Evolutionary conservation across 1,140 invertebrate species (phyloP), one percentile per base, ranked within the genome.

Genomic region (Cydia strobilella): DNA sequence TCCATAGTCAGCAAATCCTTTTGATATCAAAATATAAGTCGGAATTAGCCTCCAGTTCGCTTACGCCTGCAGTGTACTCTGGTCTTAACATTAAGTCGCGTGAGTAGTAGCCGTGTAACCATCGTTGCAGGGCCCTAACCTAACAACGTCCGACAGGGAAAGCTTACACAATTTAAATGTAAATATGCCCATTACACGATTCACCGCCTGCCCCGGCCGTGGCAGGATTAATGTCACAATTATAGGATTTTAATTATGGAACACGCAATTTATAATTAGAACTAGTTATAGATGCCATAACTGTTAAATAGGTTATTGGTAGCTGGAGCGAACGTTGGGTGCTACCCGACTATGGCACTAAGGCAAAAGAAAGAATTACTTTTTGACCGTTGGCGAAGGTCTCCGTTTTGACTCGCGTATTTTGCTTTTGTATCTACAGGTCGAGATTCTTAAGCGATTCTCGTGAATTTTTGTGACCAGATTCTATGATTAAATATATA

Each of bases 201-300:
- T 15, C n/a, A 3, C n/a, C 54, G 54, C 2, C 9, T 23, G 18
- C 20, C 9, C 54, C 54, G 6, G 54, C 54, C n/a, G 7, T 20
- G 15, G 18, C 54, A 59, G 54, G 54, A 59, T 59, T 59, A 59
- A 59, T 59, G 54, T 59, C 54, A 59, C 54, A 59, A 59, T 59
- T 59, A 59, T 59, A 59, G 18, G 18, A 23, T 59, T 59, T 59
- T 59, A 59, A 59, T 59, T 59, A 59, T 23, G 0, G 20, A 59
- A 59, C 54, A 59, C 54, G 54, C 54, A 23, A 59, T 59, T 59
- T 20, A 10, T 59, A 59, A 59, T 59, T 59, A 59, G 54, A 59
- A 59, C 54, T 59, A 59, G 54, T 59, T 59, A 59, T 59, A 59
- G 54, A 20, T 59, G 54, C 54, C 54, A 12, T 59, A 59, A 59